These are phyloP conservation scores for Sepiola atlantica DNA, from an alignment of 2,888 invertebrate species.

Conservation along the genomic window DNA sequence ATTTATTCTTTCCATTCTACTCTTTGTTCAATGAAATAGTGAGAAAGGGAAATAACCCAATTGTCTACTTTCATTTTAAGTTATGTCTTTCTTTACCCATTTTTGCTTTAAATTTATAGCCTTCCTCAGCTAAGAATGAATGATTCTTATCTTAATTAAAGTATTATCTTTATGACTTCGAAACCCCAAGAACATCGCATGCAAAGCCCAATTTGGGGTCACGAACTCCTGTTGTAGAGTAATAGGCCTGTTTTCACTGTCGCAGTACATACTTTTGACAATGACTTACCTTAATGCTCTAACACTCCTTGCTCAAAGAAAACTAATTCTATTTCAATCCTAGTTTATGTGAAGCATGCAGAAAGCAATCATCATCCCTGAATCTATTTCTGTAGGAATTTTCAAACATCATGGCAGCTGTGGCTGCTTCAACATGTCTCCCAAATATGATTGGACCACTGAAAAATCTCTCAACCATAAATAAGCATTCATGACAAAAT, in stretches of 20 bases:
- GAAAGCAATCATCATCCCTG: slow-evolving; percentile 4
- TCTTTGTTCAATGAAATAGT: too few relatives aligned
- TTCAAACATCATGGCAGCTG: slow-evolving; percentile 6
- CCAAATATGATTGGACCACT: background rate
- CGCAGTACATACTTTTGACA: background rate
- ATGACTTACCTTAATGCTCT: background rate
- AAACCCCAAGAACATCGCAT: too few relatives aligned
- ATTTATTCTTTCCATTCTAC: too few relatives aligned
- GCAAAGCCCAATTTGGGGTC: too few relatives aligned
- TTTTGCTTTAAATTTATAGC: too few relatives aligned
- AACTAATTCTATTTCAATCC: background rate
- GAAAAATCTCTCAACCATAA: slow-evolving; percentile 23
- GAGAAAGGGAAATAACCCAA: too few relatives aligned
- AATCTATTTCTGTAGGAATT: slow-evolving; percentile 32
- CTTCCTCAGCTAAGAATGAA: too few relatives aligned
- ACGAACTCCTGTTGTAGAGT: too few relatives aligned
- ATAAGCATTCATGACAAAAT: slow-evolving; percentile 32
- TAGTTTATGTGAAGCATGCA: background rate
- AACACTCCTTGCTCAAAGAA: background rate
- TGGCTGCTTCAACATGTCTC: slow-evolving; percentile 20
- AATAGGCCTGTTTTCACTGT: background rate
- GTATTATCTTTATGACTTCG: too few relatives aligned
- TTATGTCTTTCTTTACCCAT: too few relatives aligned
- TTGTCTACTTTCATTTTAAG: too few relatives aligned
- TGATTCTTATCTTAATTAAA: too few relatives aligned